A percentile compares a stretch with the other conserved stretches of the same genome.
Evolutionary conservation across 30 jellyfish, hydroid and myxozoan species (phyloP).

Genomic region (Hydractinia symbiolongicarpus): DNA sequence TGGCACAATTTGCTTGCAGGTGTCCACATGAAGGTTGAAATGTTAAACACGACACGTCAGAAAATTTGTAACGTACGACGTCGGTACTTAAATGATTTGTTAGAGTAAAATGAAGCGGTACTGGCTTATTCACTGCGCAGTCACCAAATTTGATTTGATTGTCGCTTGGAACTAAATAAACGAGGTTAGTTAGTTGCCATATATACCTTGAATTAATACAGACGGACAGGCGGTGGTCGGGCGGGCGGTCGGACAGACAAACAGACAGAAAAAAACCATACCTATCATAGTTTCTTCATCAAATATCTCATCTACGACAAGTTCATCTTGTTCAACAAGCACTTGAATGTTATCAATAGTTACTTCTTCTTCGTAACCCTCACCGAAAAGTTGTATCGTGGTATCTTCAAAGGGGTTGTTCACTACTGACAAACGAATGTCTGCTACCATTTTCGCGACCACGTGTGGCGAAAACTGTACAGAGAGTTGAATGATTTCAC

Average conservation of each 20-base stretch:
- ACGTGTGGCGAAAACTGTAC: conserved; percentile 72
- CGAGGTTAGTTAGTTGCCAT: background rate
- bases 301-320: too few relatives aligned
- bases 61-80: conserved; percentile 62
- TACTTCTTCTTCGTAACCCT: conserved; percentile 69
- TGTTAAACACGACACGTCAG: conserved; percentile 54
- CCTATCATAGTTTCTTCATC: too few relatives aligned
- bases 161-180: conserved; percentile 61
- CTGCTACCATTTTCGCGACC: conserved; percentile 49
- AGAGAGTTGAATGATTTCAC: conserved; percentile 32
- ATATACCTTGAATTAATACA: too few relatives aligned
- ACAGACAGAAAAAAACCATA: too few relatives aligned
- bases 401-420: conserved; percentile 90
- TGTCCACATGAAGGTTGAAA: conserved; percentile 80
- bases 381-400: conserved; percentile 69
- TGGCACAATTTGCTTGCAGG: conserved; percentile 77
- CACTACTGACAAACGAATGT: conserved; percentile 60
- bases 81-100: conserved; percentile 64
- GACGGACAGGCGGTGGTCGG: too few relatives aligned
- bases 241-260: too few relatives aligned
- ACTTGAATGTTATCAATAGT: conserved; percentile 76
- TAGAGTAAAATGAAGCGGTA: conserved; percentile 51
- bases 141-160: conserved; percentile 68
- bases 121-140: conserved; percentile 45
- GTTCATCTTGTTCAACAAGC: background rate